Base-by-base conservation (phyloP, 2,113 vertebrate species). In the Passer domesticus region DNA sequence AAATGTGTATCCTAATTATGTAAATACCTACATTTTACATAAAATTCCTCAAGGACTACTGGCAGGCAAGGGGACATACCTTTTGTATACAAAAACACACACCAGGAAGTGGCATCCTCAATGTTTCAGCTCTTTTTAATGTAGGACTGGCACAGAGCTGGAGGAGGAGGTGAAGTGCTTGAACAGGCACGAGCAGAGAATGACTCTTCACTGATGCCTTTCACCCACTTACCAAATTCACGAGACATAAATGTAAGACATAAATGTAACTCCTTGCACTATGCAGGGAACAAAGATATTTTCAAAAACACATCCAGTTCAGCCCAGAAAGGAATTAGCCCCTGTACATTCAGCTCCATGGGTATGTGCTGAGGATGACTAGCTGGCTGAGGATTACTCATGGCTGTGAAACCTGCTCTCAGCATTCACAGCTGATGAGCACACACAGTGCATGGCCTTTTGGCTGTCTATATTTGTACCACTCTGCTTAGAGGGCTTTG, bases 21-120 rank as follows among this genome's bases (percentile, higher is more conserved):
- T 85, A 94, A 97, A 97, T 87, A 93, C 90, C 80, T 94, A 87
- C 21, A 63, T 89, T 96, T 96, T 91, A 92, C 55, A 78, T 89
- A 93, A 94, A 92, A 87, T 59, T 96, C 80, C 63, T 85, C 56
- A 79, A 92, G 84, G 67, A 89, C 74, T 89, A 56, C 22, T 73
- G 44, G 14, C 46, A 88, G 83, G 49, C 81, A 89, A 87, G 41
- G 28, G 43, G 21, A 69, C 27, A 44, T 47, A 90, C 70, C 78
- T 89, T 70, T 37, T 46, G 18, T 14, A 20, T 15, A 39, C 2
- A 39, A 2, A 68, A 75, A 73, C 7, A 37, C 15, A 52, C 5
- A 43, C 4, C 21, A 60, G 49, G 27, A 49, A 76, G 23, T 2
- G 14, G 7, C 13, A 5, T 49, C 11, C 43, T 56, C 25, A 70